Percentiles rank a stretch among this genome's conserved stretches.
Conservation (phyloP, 2,888 invertebrate species). For the Eulithis testata region DNA sequence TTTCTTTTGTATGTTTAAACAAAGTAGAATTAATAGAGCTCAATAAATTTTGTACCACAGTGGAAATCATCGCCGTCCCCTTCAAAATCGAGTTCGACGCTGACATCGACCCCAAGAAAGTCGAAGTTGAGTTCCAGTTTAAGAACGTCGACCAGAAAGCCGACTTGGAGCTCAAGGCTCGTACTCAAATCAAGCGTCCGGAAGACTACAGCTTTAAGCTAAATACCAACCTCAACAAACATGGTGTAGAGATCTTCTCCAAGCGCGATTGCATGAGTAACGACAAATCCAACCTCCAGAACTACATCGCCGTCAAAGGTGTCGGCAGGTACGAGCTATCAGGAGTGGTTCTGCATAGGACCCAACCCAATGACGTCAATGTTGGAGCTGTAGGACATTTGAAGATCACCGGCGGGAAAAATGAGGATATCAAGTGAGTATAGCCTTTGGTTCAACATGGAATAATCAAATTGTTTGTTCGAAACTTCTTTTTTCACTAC, state of each 20-base stretch:
- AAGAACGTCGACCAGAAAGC: constrained; percentile 85
- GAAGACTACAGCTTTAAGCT: constrained; percentile 75
- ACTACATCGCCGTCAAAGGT: constrained; percentile 84
- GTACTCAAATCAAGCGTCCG: constrained; percentile 69
- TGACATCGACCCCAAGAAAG: constrained; percentile 82
- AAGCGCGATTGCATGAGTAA: constrained; percentile 83
- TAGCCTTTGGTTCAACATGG: not conserved
- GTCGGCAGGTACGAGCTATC: constrained; percentile 86
- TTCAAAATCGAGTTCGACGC: constrained; percentile 82
- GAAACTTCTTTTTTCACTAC: not conserved
- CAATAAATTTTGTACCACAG: constrained; percentile 50
- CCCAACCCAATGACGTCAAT: constrained; percentile 82
- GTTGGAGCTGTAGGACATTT: constrained; percentile 83
- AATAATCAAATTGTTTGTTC: not conserved
- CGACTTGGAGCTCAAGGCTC: constrained; percentile 85
- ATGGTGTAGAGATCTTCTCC: constrained; percentile 76
- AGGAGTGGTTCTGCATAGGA: constrained; percentile 83
- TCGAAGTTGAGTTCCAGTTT: constrained; percentile 84
- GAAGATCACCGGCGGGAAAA: constrained; percentile 78
- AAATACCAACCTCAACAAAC: constrained; percentile 58
- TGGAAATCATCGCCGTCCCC: constrained; percentile 82
- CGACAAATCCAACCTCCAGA: constrained; percentile 86
- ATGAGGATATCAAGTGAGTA: constrained; percentile 84
- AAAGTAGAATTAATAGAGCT: not conserved
- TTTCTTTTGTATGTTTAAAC: too few species aligned